Base-by-base conservation (phyloP, 2,113 vertebrate genomes). In the Periophthalmodon schlosseri region DNA sequence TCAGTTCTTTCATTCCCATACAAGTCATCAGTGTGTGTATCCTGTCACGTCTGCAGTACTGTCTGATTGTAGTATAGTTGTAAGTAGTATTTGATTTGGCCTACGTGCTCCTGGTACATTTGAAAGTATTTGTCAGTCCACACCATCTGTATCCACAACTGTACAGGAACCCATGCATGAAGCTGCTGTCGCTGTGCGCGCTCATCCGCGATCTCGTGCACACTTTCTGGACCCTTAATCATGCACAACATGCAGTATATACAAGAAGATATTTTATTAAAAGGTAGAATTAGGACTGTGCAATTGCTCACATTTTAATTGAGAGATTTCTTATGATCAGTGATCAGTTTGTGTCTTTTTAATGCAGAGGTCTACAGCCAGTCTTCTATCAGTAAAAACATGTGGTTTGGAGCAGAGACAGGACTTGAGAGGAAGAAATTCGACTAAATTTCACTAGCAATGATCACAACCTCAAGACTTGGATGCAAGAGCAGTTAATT, bases 131-230 rank as follows among this genome's bases (percentile, higher is more conserved):
- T 74, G 74, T 76, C 28, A 79, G 78, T 7, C 77, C 60, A 74
- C 54, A 72, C 76, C 88, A 86, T 84, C 86, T 86, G 87, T 50
- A 84, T 73, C 67, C 75, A 69, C 83, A 71, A 78, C 81, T 80
- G 81, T 84, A 88, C 70, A 79, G 79, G 81, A 87, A 81, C 80
- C 88, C 85, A 87, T 87, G 88, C 86, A 83, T 90, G 83, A 87
- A 88, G 87, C 79, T 83, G 83, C 84, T 84, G 86, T 86, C 84
- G 81, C 78, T 61, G 83, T 81, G 68, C 81, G 84, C 86, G 81
- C 88, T 81, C 82, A 83, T 83, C 74, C 85, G 68, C 75, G 86
- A 77, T 77, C 46, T 71, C 79, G 71, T 78, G 80, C 80, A 77
- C 52, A 78, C 74, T 60, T 77, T 12, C 28, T 23, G 52, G 18